phyloP scores from a whole-genome alignment of 2,888 invertebrate species.

The Acanthosepion pharaonis region DNA sequence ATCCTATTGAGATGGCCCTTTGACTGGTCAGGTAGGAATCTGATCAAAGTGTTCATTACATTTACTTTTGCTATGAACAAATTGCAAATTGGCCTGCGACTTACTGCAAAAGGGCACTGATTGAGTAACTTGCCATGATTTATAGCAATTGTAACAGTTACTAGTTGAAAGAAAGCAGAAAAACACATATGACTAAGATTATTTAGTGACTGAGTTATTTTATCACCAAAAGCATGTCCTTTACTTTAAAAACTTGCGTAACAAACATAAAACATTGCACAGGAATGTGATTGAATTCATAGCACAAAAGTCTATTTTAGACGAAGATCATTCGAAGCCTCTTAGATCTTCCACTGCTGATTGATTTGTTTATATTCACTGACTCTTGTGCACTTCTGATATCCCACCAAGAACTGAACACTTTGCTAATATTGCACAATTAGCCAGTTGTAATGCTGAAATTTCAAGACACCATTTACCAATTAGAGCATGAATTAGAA shows the following conservation, averaged over 20 bases:
- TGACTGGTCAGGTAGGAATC: conserved; percentile 33
- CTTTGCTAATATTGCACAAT: conserved; percentile 33
- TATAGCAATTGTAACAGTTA: too few species aligned
- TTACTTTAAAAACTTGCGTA: background rate
- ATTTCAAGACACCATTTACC: background rate
- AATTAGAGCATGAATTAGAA: background rate
- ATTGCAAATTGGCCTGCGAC: conserved; percentile 1
- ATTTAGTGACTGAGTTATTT: background rate
- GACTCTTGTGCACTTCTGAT: background rate
- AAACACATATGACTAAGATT: background rate
- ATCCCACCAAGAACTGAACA: background rate
- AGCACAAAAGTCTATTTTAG: background rate
- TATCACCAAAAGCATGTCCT: background rate
- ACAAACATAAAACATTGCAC: background rate
- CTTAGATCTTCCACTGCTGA: background rate
- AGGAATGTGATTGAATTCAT: background rate
- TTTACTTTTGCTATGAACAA: background rate
- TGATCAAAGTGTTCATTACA: background rate
- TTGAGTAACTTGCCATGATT: too few species aligned
- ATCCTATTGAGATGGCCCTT: background rate
- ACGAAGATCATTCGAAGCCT: background rate
- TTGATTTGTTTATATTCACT: background rate
- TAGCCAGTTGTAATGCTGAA: background rate
- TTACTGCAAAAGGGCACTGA: background rate
- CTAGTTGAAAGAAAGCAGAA: background rate